Base-by-base conservation (phyloP, 2,888 invertebrate species). In the Spialia ferax region DNA sequence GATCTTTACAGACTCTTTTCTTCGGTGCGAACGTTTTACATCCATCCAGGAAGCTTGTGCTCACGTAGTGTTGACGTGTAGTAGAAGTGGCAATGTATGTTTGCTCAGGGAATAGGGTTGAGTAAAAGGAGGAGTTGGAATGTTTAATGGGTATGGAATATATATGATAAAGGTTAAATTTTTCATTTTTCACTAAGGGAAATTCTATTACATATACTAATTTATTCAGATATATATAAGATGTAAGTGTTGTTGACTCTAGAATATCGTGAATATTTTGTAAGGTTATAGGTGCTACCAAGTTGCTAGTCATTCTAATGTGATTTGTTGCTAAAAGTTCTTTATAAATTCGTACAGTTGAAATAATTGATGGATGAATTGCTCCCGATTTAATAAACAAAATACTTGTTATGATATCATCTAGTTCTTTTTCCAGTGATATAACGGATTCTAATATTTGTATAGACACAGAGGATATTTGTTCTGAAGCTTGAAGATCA, bases 341-440 rank as follows among this genome's bases (percentile, higher is more conserved):
- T 8, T n/a, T 38, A 8, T 38, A 38, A 8, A 68, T 48, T 6
- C 57, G 56, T 13, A 56, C 23, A 18, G 57, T 68, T 11, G 68
- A 63, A 1, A 68, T 68, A 2, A 68, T 68, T 23, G 68, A 63
- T 1, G 50, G 68, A 20, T 67, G 67, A n/a, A 67, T 67, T 48
- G 67, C 67, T 1, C 56, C 50, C 18, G 67, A 67, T 29, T 67
- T 67, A 42, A 45, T 63, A 63, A 60, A 60, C 45, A 66, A 66
- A 26, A 56, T 62, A 22, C 61, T 67, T 32, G 45, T 48, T 11
- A 48, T 48, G 0, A 68, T 68, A 4, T 68, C 56, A n/a, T 62
- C 50, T 57, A 62, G 13, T 62, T 62, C 56, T 35, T 15, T 68
- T 35, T 68, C 48, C 7, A 68, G n/a, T 15, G 56, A 32, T 48